Evolutionary conservation across 2,888 invertebrate species (phyloP).

Genomic region (Drosophila tripunctata): DNA sequence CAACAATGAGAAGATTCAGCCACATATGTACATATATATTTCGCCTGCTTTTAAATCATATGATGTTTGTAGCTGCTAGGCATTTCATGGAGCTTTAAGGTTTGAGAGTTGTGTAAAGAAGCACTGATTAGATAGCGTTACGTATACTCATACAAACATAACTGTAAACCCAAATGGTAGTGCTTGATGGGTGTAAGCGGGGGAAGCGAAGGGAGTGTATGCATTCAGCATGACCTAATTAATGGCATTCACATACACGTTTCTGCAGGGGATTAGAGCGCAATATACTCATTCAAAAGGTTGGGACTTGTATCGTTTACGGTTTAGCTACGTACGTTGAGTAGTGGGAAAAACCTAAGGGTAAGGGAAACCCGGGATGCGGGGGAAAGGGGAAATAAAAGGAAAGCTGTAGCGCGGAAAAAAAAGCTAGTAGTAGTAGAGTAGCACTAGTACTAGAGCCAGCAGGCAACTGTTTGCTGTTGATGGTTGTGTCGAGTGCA

Average conservation of each 20-base stretch:
- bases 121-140: constrained; percentile 35
- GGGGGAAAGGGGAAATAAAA: constrained; percentile 3
- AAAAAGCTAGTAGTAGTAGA: constrained; percentile 1
- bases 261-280: constrained; percentile 62
- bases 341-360: not conserved
- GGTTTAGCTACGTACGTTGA: constrained; percentile 11
- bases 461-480: constrained; percentile 73
- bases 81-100: constrained; percentile 1
- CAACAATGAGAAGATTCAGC: no score
- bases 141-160: not conserved
- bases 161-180: not conserved
- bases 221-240: constrained; percentile 67
- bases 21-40: no score
- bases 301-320: constrained; percentile 34
- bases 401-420: constrained; percentile 2
- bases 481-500: constrained; percentile 77
- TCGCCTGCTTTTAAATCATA: no score
- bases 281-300: constrained; percentile 58
- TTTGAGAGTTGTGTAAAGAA: not conserved
- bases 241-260: constrained; percentile 57
- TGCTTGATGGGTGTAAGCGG: not conserved
- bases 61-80: no score
- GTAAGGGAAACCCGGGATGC: not conserved
- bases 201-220: not conserved
- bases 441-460: constrained; percentile 19